Base-by-base conservation (phyloP, 2,113 vertebrate genomes). In the Hyperopisus bebe region DNA sequence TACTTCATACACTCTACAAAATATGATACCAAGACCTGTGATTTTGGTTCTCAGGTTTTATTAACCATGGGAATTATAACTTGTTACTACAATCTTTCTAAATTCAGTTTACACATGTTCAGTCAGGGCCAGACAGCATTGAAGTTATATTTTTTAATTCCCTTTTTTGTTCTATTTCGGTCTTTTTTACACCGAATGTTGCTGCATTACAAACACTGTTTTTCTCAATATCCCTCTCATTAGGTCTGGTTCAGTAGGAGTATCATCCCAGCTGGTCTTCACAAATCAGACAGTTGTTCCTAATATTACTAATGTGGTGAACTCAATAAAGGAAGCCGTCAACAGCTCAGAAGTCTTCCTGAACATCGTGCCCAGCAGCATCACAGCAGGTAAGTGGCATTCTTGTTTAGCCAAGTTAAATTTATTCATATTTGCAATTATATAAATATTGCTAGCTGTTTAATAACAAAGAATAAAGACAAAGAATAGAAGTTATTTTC, bases 221-320 rank as follows among this genome's bases (percentile, higher is more conserved):
- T 17, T 31, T 44, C 0, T 3, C 31, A 51, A 31, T 90, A 19
- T 15, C 85, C 46, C 44, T 5, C 80, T 80, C 35, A 19, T 80
- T 70, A 92, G 91, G 87, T n/a, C 31, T 70, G 91, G 89, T 1
- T 90, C 88, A 48, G 53, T 89, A 9, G 82, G 51, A 9, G 88
- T 88, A 24, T 82, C 88, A 1, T 10, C 89, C n/a, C 27, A 91
- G 39, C 13, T 92, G 89, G 58, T 92, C 50, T 92, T 92, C 50
- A 1, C 8, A 13, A 92, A 92, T 53, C 90, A 91, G 85, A 27
- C 89, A 31, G 88, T 89, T 11, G 89, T 92, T 17, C 90, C 91
- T 10, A 90, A 89, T 58, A 44, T 58, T 11, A 89, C 89, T 46
- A 17, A 44, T 46, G 50, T 24, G 46, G 85, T 24, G 35, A 44